Base-by-base conservation (phyloP, 2,113 vertebrate species). In the Onychostruthus taczanowskii region DNA sequence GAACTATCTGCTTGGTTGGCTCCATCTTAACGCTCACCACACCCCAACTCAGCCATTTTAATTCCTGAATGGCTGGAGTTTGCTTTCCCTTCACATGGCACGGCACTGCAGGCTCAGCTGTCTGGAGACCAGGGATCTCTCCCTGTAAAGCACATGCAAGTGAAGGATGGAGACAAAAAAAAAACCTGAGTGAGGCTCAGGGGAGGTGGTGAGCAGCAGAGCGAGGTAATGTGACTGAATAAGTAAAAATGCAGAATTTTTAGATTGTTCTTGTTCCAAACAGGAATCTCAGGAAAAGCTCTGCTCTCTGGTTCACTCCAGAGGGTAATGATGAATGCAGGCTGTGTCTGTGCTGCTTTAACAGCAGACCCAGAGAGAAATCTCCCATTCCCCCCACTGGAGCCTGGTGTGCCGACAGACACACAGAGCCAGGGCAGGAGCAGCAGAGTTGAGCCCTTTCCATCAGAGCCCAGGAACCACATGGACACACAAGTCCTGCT, bases 1-100 rank as follows among this genome's bases (percentile, higher is more conserved):
- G 61, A 87, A 84, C 0, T 10, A 81, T 75, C 80, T 76, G 52
- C 62, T 43, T 33, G 76, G 61, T 72, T 84, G 93, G 64, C 88
- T 97, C 94, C 93, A 96, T 94, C 95, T 96, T 96, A 80, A 67
- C 72, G 9, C 39, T 63, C 76, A 62, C 70, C 66, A 74, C 35
- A 43, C 37, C 27, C 10, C 18, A 43, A 75, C 84, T 83, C 94
- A 84, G 92, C 80, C 96, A 93, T 95, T 95, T 96, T 89, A 79
- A 72, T 43, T 53, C 67, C 82, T 72, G 37, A 59, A 43, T 14
- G 62, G 52, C 84, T 55, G 26, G 67, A 47, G 49, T 20, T 61
- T 47, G 66, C 77, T 67, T 67, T 85, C 46, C 62, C 70, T 66
- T 70, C n/a, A 1, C 61, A 59, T 13, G 15, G 82, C 47, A 18